phyloP scores from a whole-genome alignment of 2,797 vertebrate genomes.

The Allobates femoralis region DNA sequence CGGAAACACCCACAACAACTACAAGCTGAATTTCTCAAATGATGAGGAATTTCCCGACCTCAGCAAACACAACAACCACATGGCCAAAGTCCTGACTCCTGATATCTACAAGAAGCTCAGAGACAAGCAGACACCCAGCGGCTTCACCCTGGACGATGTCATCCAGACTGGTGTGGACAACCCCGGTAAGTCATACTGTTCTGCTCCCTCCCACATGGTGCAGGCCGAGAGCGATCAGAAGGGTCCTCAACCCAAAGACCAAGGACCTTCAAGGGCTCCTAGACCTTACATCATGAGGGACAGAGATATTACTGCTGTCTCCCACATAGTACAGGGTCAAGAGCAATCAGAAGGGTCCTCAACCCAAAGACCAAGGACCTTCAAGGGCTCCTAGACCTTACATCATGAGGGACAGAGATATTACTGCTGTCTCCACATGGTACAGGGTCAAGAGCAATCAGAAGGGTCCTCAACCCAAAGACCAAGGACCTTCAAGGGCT shows the following conservation, averaged over 20 bases:
- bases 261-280: background rate
- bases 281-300: background rate
- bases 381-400: no score
- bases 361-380: no score
- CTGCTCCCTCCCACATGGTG: no score
- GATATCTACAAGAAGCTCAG: conserved; percentile 87
- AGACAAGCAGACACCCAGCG: conserved; percentile 88
- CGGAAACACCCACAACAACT: conserved; percentile 88
- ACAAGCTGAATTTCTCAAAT: conserved; percentile 83
- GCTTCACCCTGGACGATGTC: conserved; percentile 90
- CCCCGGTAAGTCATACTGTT: conserved; percentile 77
- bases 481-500: background rate
- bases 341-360: no score
- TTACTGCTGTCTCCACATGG: no score
- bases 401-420: no score
- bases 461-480: background rate
- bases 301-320: no score
- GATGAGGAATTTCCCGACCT: conserved; percentile 92
- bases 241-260: background rate
- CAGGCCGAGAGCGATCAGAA: background rate
- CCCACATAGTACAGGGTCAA: no score
- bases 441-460: no score
- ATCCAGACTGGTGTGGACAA: conserved; percentile 95
- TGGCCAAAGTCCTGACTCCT: conserved; percentile 86
- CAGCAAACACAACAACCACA: conserved; percentile 91